Percentiles rank a stretch among this genome's conserved stretches.
phyloP scores from a whole-genome alignment of 1,140 invertebrate species.

The Tetraneura akinire region DNA sequence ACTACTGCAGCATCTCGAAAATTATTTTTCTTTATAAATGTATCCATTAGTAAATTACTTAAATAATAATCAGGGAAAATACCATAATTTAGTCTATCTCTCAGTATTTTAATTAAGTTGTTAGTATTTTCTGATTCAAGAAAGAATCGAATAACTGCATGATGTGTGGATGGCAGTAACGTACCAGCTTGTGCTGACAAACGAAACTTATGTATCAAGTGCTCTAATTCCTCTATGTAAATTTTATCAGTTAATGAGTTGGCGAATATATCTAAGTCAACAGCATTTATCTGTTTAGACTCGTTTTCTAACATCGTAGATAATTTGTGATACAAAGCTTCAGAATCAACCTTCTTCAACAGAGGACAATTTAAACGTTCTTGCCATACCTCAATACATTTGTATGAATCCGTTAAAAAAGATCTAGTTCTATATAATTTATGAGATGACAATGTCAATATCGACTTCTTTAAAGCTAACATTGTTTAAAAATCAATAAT shows the following conservation, averaged over 20 bases:
- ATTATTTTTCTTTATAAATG: slow-evolving; percentile 72
- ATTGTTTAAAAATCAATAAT: too few species aligned
- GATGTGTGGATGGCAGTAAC: slow-evolving; percentile 75
- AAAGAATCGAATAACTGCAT: slow-evolving; percentile 74
- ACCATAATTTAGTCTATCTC: slow-evolving; percentile 84
- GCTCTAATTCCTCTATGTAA: slow-evolving; percentile 68
- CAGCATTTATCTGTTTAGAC: slow-evolving; percentile 64
- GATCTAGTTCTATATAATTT: slow-evolving; percentile 54
- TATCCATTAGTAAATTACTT: slow-evolving; percentile 81
- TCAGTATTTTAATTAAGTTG: slow-evolving; percentile 71
- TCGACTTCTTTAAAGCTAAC: not conserved
- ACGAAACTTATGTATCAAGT: slow-evolving; percentile 71
- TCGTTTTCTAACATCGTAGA: slow-evolving; percentile 64
- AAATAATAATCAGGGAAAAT: slow-evolving; percentile 81
- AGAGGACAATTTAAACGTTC: slow-evolving; percentile 64
- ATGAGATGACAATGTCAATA: not conserved
- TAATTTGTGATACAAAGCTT: slow-evolving; percentile 67
- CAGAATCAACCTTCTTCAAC: slow-evolving; percentile 66
- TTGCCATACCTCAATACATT: slow-evolving; percentile 69
- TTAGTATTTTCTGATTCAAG: slow-evolving; percentile 65
- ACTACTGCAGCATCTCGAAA: slow-evolving; percentile 74
- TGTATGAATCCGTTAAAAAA: slow-evolving; percentile 69
- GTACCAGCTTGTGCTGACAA: slow-evolving; percentile 69
- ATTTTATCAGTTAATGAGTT: slow-evolving; percentile 63
- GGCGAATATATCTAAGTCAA: slow-evolving; percentile 76